These are phyloP conservation scores for Cyclura pinguis DNA, from an alignment of 2,797 vertebrate species.

Conservation along the genomic window DNA sequence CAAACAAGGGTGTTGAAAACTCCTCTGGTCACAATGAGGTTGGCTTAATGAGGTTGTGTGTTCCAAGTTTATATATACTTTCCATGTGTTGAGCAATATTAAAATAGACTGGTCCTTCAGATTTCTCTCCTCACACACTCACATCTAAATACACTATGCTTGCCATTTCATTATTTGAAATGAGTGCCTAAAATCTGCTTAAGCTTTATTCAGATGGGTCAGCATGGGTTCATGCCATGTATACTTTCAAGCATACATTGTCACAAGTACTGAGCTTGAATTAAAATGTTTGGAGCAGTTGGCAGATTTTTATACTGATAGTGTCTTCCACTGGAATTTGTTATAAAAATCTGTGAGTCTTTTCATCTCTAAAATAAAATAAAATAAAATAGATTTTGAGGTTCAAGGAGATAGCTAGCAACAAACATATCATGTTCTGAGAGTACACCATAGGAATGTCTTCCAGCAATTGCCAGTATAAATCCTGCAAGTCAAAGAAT, in stretches of 20 bases:
- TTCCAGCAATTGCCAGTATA: conserved; percentile 18
- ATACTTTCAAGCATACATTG: conserved; percentile 22
- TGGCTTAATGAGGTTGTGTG: neutral
- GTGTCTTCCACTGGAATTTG: neutral
- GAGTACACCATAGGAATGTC: neutral
- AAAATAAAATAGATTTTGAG: conserved; percentile 20
- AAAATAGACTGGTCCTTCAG: neutral
- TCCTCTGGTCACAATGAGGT: neutral
- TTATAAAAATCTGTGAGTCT: conserved; percentile 33
- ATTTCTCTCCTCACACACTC: neutral
- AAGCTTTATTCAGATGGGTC: neutral
- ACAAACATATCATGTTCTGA: conserved; percentile 18
- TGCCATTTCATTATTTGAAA: conserved; percentile 17
- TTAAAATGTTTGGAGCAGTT: conserved; percentile 28
- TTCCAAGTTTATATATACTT: neutral
- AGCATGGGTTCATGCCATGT: neutral
- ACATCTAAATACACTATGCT: neutral
- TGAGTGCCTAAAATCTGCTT: conserved; percentile 1
- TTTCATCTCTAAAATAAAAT: neutral
- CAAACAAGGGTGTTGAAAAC: neutral
- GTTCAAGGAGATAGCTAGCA: conserved; percentile 12
- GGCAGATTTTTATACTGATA: conserved; percentile 35
- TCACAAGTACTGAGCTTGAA: conserved; percentile 35
- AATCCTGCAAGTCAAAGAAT: conserved; percentile 32
- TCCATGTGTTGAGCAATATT: neutral